A percentile compares a stretch with the other conserved stretches of the same genome.
Conservation (phyloP, 2,888 invertebrate species). For the Cancer borealis region DNA sequence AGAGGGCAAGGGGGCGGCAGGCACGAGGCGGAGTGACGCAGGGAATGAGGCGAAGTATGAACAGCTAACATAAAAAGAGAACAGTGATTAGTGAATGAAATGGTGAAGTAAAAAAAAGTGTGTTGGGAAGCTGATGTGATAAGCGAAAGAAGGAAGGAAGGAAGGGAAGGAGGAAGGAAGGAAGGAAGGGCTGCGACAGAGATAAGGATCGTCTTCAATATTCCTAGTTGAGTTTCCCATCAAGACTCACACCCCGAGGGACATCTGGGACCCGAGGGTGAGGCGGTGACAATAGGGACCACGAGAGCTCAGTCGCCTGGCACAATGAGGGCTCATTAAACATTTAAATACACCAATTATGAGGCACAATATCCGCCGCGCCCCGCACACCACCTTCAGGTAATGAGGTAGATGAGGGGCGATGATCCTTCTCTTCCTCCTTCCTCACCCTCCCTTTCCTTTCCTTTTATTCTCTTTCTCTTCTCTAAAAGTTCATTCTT, state of each 20-base stretch:
- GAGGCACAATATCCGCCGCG: constrained; percentile 23
- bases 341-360: constrained; percentile 43
- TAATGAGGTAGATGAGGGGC: constrained; percentile 11
- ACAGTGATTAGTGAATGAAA: neutral
- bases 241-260: neutral
- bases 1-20: neutral
- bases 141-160: neutral
- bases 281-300: constrained; percentile 21
- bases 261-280: constrained; percentile 12
- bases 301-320: neutral
- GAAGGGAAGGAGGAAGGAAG: neutral
- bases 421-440: neutral
- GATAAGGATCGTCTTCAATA: neutral
- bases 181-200: neutral
- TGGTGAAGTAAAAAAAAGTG: neutral
- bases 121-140: neutral
- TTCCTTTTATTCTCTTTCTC: neutral
- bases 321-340: constrained; percentile 36
- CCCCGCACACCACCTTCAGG: constrained; percentile 12
- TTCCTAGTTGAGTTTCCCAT: neutral
- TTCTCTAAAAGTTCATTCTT: neutral
- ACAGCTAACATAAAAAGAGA: neutral
- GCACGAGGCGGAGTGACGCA: neutral
- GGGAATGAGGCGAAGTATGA: neutral
- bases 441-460: neutral